Conservation (phyloP, 1,140 invertebrate species). For the Drosophila ironensis region DNA sequence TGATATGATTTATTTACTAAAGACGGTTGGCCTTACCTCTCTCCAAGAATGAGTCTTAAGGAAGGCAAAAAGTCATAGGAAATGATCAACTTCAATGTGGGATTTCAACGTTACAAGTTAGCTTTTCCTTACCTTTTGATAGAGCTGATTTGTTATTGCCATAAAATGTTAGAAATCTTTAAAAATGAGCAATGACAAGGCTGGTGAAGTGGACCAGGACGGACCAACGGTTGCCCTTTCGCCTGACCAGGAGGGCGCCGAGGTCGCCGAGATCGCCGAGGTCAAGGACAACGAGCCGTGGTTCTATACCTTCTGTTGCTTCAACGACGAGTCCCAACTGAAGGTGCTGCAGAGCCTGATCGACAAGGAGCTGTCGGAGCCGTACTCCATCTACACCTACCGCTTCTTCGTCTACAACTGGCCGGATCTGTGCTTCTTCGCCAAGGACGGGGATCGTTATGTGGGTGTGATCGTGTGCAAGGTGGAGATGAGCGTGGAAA, state of each 20-base stretch:
- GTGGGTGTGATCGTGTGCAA: constrained; percentile 99
- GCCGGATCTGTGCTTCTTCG: constrained; percentile 98
- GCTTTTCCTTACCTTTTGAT: too few relatives aligned
- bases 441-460: constrained; percentile 90
- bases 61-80: too few relatives aligned
- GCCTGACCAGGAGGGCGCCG: too few relatives aligned
- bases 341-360: constrained; percentile 95
- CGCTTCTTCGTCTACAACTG: constrained; percentile 99
- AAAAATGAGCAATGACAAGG: too few relatives aligned
- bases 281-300: background rate
- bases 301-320: constrained; percentile 15
- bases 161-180: too few relatives aligned
- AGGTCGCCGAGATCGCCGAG: too few relatives aligned
- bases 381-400: constrained; percentile 99
- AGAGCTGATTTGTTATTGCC: too few relatives aligned
- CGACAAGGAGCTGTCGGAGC: constrained; percentile 98
- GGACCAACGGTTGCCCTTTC: too few relatives aligned
- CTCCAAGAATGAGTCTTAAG: too few relatives aligned
- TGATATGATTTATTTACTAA: constrained; percentile 71
- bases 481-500: constrained; percentile 87
- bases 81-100: too few relatives aligned
- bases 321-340: constrained; percentile 40
- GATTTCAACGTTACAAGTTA: too few relatives aligned
- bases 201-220: too few relatives aligned
- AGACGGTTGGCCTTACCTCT: background rate